phyloP scores from a whole-genome alignment of 2,888 invertebrate species.

The Chirona hameri region DNA sequence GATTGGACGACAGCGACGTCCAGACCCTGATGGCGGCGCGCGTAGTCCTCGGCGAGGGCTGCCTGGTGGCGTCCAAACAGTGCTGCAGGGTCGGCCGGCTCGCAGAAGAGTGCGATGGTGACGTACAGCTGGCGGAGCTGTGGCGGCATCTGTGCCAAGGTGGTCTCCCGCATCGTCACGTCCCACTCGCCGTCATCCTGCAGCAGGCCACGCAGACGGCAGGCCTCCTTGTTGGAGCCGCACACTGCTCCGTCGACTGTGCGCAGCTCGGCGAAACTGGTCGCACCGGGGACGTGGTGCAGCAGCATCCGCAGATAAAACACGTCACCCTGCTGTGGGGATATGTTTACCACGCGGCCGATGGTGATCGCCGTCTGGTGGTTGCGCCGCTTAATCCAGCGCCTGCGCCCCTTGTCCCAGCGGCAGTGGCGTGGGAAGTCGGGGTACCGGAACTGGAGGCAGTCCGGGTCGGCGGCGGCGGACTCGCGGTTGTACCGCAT shows the following conservation, averaged over 20 bases:
- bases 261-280: constrained; percentile 40
- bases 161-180: constrained; percentile 38
- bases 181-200: constrained; percentile 42
- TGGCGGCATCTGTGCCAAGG: constrained; percentile 40
- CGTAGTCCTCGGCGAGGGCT: background rate
- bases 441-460: background rate
- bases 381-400: background rate
- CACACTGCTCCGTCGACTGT: constrained; percentile 41
- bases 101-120: constrained; percentile 39
- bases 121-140: constrained; percentile 44
- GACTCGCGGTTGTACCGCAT: background rate
- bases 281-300: constrained; percentile 41
- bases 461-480: background rate
- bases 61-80: background rate
- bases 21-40: background rate
- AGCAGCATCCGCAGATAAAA: constrained; percentile 46
- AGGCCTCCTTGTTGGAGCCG: no score
- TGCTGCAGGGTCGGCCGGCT: background rate
- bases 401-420: background rate
- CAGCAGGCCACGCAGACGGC: constrained; percentile 42
- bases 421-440: background rate
- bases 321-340: background rate
- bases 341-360: background rate
- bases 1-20: background rate
- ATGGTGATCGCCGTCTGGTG: background rate